Base-by-base conservation (phyloP, 1,140 invertebrate genomes). In the Frieseomelitta varia region DNA sequence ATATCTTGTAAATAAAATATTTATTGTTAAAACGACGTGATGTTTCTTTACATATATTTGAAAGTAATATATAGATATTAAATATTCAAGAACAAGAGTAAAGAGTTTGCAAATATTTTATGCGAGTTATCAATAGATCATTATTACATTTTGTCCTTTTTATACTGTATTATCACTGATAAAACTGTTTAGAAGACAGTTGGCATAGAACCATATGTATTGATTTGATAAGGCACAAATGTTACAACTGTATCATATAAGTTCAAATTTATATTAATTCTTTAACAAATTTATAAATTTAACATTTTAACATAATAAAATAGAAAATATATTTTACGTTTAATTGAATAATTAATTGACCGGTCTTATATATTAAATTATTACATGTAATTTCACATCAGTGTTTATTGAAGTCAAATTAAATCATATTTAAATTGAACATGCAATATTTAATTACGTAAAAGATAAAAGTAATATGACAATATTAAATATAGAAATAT, bases 1-100 rank as follows among this genome's bases (percentile, higher is more conserved):
- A 67, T 51, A 61, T 86, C 79, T 90, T 93, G 89, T 92, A 91
- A 93, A 93, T 93, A 93, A 93, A 92, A 74, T 91, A 92, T 93
- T 93, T 92, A 93, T 92, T 92, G 80, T 86, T 87, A 91, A 81
- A 90, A 85, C 27, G 39, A 30, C 27, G 56, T 81, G 65, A 83
- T 81, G 69, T 79, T 68, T 39, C 39, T 68, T 77, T 67, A 51
- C 73, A 77, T 69, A 84, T 69, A 78, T 75, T 47, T 47, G 61
- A 79, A 78, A 83, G 21, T 63, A 65, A 69, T 69, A 69, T 47
- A 76, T 77, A 79, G 24, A n/a, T 63, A 34, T n/a, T 21, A 19
- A 74, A 61, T 84, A 39, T 71, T 51, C 0, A 39, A 27, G n/a
- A 77, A 30, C 19, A 53, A 19, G 61, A 30, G 30, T 58, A 71